Percentiles rank a stretch among this genome's conserved stretches.
phyloP scores from a whole-genome alignment of 2,797 vertebrate species.

The Coccyzus lansbergi region DNA sequence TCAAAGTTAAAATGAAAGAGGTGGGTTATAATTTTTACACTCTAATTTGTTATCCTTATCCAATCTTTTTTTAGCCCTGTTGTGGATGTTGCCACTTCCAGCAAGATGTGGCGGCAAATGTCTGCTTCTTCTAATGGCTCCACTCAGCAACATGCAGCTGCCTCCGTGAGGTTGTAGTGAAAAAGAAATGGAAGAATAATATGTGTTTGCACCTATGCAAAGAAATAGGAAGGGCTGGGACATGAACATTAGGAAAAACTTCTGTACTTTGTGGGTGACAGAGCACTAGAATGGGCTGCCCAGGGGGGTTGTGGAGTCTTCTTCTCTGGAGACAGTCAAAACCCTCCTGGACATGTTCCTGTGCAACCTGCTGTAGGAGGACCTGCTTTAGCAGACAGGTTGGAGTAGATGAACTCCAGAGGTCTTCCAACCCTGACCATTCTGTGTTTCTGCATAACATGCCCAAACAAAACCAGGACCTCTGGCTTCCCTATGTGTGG shows the following conservation, averaged over 20 bases:
- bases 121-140: background rate
- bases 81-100: background rate
- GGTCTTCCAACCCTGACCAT: too few species aligned
- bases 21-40: background rate
- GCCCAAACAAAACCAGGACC: background rate
- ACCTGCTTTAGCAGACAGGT: too few species aligned
- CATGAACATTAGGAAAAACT: too few species aligned
- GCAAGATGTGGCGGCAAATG: background rate
- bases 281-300: too few species aligned
- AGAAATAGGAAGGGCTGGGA: background rate
- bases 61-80: background rate
- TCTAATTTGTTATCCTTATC: background rate
- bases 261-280: too few species aligned
- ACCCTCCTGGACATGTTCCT: too few species aligned
- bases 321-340: too few species aligned
- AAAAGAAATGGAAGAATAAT: background rate
- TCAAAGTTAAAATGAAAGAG: background rate
- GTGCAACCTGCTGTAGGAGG: too few species aligned
- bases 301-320: too few species aligned
- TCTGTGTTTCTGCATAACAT: too few species aligned
- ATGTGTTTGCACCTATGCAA: background rate
- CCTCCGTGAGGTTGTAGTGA: background rate
- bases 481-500: rapidly evolving
- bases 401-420: too few species aligned
- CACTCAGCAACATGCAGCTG: background rate